Evolutionary conservation across 2,797 vertebrate genomes (phyloP).

Genomic region (Phrynocephalus vlangalii): DNA sequence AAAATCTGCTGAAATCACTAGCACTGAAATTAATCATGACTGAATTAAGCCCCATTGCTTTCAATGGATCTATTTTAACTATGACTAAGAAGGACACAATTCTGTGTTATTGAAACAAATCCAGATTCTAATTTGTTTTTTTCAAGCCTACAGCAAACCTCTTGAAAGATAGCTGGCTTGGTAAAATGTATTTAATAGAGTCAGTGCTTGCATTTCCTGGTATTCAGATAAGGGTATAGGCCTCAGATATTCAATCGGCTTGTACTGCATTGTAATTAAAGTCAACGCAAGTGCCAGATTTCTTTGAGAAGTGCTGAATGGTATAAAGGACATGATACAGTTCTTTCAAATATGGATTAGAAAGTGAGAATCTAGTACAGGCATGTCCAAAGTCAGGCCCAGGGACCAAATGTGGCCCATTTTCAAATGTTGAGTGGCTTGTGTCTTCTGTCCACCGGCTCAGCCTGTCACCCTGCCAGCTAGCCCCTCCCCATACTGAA

Average conservation of each 20-base stretch:
- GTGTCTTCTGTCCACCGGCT: no score
- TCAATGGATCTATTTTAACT: background rate
- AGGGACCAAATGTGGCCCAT: no score
- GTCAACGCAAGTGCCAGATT: conserved; percentile 44
- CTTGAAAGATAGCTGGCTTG: accelerated
- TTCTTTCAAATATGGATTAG: conserved; percentile 27
- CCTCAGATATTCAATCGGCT: conserved; percentile 29
- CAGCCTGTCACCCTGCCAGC: no score
- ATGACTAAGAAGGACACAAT: background rate
- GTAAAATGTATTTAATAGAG: conserved; percentile 54
- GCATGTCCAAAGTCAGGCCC: no score
- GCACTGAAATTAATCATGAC: background rate
- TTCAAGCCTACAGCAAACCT: background rate
- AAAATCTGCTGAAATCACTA: background rate
- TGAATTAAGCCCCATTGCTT: background rate
- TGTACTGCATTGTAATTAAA: conserved; percentile 36
- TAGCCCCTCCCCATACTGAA: no score
- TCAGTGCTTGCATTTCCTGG: conserved; percentile 62
- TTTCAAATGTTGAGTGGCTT: no score
- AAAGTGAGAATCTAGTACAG: background rate
- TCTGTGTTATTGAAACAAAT: background rate
- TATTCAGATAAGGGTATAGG: conserved; percentile 1
- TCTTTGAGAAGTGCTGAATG: conserved; percentile 34
- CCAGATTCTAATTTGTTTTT: accelerated
- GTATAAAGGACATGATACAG: conserved; percentile 1